Evolutionary conservation across 2,888 invertebrate species (phyloP), one percentile per base, ranked within the genome.

Genomic region (Cheilosia vulpina): DNA sequence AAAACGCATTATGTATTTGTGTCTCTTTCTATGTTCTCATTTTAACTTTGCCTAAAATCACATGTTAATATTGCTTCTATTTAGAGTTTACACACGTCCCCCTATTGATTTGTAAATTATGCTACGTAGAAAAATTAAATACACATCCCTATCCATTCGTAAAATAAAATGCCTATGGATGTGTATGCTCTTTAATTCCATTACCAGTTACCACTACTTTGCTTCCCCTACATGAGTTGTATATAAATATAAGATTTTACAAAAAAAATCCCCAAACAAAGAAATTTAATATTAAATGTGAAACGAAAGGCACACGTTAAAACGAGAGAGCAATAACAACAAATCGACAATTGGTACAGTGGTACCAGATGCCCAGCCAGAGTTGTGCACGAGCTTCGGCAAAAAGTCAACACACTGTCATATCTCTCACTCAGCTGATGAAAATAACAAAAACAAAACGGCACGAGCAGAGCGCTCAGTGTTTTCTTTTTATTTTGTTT

Each of bases 301-400:
- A 52, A 3, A 75, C 50, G 50, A 63, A 57, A 58, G 45, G 47
- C 2, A 66, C 17, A 63, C 7, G 13, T 2, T 31, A 47, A 75
- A 69, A 53, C 19, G 76, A 81, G 69, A 81, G 19, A 45, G 81
- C 57, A 81, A 76, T 69, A 75, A 76, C 47, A 81, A 81, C 68
- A 81, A 81, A 63, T 69, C 81, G 52, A 75, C 13, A 38, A 43
- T 15, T 9, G 27, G 6, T 27, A 27, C 27, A 27, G 27, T 27
- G 27, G 27, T 6, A 27, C 27, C 5, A 7, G 47, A 41, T 41
- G 52, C 66, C n/a, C 38, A 13, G 17, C 55, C 5, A n/a, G 1
- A 27, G 19, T 21, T 19, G 38, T 50, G 50, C 50, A 50, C 50
- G 31, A 62, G 15, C n/a, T 43, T 38, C 43, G 27, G 63, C n/a